Percentiles rank a stretch among this genome's conserved stretches.
Conservation (phyloP, 2,113 vertebrate genomes). For the Thalassoma bifasciatum region DNA sequence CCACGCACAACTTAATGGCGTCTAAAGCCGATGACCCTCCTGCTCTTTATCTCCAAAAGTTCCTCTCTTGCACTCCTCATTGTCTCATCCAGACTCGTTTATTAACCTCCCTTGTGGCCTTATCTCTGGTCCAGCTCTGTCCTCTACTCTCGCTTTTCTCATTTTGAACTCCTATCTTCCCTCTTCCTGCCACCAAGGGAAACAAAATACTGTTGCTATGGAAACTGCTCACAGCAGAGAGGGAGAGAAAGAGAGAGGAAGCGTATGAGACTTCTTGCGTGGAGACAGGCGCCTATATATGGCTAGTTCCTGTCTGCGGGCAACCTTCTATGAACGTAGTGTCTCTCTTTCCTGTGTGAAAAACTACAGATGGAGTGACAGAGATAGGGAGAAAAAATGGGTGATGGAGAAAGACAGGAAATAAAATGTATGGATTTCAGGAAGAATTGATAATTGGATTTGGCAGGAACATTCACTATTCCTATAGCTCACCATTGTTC, state of each 20-base stretch:
- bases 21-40: constrained; percentile 30
- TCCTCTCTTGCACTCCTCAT: constrained; percentile 28
- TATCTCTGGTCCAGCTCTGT: constrained; percentile 49
- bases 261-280: constrained; percentile 77
- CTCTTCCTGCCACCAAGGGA: constrained; percentile 72
- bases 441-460: constrained; percentile 18
- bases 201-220: constrained; percentile 85
- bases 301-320: constrained; percentile 79
- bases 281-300: constrained; percentile 79
- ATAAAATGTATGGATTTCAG: constrained; percentile 24
- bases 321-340: constrained; percentile 62
- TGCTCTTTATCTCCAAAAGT: constrained; percentile 36
- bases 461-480: constrained; percentile 31
- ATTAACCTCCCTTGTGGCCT: constrained; percentile 47
- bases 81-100: constrained; percentile 17
- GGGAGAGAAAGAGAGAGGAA: constrained; percentile 48
- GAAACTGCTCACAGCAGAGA: constrained; percentile 78
- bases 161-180: constrained; percentile 53
- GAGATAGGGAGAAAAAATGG: constrained; percentile 26
- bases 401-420: background rate
- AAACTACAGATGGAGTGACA: constrained; percentile 54
- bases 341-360: constrained; percentile 50
- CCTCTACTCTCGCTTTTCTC: constrained; percentile 30
- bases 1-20: constrained; percentile 31
- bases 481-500: constrained; percentile 39